Percentiles rank a stretch among this genome's conserved stretches.
Evolutionary conservation across 2,888 invertebrate species (phyloP).

Genomic region (Orchesellides sinensis): DNA sequence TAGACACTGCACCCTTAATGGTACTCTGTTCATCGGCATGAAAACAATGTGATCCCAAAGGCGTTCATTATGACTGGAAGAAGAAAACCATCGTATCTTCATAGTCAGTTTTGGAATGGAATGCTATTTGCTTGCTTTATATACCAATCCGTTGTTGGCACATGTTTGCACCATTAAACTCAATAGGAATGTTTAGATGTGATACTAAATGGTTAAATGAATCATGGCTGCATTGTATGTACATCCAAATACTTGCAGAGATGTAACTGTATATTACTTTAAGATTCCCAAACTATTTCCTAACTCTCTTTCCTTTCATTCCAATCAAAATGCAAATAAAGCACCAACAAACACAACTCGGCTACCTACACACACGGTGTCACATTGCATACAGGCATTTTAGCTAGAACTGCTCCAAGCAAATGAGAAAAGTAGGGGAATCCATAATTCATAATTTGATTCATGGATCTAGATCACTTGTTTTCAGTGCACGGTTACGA

Average conservation of each 20-base stretch:
- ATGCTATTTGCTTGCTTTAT: conserved; percentile 43
- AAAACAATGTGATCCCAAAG: conserved; percentile 50
- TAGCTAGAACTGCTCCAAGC: neutral
- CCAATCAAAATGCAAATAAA: neutral
- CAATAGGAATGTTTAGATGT: conserved; percentile 35
- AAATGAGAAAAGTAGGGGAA: conserved; percentile 31
- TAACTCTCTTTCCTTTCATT: neutral
- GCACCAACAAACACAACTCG: neutral
- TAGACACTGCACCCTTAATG: too few species aligned
- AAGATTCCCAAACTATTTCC: conserved; percentile 1
- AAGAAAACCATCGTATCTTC: neutral
- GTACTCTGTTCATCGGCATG: conserved; percentile 48
- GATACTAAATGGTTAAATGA: conserved; percentile 49
- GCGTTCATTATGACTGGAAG: conserved; percentile 14
- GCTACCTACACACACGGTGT: neutral
- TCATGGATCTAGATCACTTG: conserved; percentile 27
- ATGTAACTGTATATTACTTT: too few species aligned
- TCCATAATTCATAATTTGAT: conserved; percentile 61
- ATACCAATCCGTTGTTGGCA: conserved; percentile 14
- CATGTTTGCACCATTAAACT: conserved; percentile 30
- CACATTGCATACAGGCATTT: too few species aligned
- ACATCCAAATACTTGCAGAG: too few species aligned
- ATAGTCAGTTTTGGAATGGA: too few species aligned
- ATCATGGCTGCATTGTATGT: too few species aligned
- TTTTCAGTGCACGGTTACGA: too few species aligned